phyloP scores from a whole-genome alignment of 2,888 invertebrate genomes.

The Pristionchus exspectatus region DNA sequence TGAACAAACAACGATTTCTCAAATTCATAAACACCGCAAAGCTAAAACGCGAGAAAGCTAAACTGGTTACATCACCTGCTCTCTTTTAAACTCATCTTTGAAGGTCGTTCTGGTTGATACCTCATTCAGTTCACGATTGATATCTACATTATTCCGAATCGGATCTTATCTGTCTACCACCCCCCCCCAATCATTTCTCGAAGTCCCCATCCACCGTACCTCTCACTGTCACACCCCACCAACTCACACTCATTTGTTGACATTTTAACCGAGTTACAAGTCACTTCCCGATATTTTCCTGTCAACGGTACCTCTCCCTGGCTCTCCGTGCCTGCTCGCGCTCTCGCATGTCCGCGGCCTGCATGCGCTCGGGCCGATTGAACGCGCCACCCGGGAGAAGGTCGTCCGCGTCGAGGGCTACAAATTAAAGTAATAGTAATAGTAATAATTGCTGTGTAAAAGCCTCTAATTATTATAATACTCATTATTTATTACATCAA shows the following conservation, averaged over 20 bases:
- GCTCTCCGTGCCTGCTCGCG: not conserved
- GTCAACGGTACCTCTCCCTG: constrained; percentile 45
- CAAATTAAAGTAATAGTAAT: not conserved
- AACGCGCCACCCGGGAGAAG: not conserved
- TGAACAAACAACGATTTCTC: too few relatives aligned
- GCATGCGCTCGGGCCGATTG: not conserved
- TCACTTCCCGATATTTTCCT: not conserved
- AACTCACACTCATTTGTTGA: too few relatives aligned
- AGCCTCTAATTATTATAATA: too few relatives aligned
- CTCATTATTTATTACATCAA: too few relatives aligned
- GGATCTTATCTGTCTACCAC: too few relatives aligned
- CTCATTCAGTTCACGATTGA: too few relatives aligned
- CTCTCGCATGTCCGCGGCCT: not conserved
- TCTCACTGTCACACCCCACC: too few relatives aligned
- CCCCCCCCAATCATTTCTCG: not conserved
- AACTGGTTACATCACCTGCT: not conserved
- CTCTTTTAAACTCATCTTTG: too few relatives aligned
- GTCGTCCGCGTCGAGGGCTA: not conserved
- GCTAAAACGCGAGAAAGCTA: not conserved
- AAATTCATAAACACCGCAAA: not conserved
- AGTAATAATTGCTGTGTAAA: too few relatives aligned
- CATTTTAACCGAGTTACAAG: not conserved
- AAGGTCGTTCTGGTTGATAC: too few relatives aligned
- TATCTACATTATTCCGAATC: too few relatives aligned
- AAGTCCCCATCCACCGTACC: not conserved